Conservation (phyloP, 92 coral and sea anemone species). For the Desmophyllum pertusum region DNA sequence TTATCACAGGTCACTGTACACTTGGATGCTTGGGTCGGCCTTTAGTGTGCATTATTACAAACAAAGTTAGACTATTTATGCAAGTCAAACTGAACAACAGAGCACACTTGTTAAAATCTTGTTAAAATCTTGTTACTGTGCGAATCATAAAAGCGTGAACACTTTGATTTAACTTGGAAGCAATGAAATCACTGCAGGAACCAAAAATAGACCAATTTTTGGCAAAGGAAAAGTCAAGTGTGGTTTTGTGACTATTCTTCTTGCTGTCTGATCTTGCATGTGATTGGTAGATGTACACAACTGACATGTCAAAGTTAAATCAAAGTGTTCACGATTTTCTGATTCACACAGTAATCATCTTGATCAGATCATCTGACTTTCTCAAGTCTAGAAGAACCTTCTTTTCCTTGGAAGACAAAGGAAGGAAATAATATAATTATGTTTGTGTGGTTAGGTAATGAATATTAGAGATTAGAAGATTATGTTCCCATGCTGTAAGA, state of each 20-base stretch:
- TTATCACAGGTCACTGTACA: neutral
- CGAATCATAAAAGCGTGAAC: no score
- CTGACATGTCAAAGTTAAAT: no score
- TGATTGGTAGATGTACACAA: no score
- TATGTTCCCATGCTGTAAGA: neutral
- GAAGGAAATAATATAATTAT: neutral
- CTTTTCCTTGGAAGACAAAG: neutral
- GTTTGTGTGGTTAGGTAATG: neutral
- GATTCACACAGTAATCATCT: neutral
- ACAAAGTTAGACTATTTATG: neutral
- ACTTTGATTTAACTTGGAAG: no score
- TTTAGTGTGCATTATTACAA: neutral
- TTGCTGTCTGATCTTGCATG: no score
- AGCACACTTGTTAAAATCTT: no score
- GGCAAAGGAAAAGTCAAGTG: no score
- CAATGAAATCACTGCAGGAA: no score
- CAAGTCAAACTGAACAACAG: neutral
- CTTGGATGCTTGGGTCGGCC: neutral
- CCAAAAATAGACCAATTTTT: no score
- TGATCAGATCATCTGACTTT: neutral
- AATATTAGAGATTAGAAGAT: neutral
- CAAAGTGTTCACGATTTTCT: no score
- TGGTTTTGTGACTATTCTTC: no score
- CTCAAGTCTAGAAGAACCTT: neutral
- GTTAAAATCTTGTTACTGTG: no score